phyloP scores from a whole-genome alignment of 2,113 vertebrate genomes.

The Clarias magur region DNA sequence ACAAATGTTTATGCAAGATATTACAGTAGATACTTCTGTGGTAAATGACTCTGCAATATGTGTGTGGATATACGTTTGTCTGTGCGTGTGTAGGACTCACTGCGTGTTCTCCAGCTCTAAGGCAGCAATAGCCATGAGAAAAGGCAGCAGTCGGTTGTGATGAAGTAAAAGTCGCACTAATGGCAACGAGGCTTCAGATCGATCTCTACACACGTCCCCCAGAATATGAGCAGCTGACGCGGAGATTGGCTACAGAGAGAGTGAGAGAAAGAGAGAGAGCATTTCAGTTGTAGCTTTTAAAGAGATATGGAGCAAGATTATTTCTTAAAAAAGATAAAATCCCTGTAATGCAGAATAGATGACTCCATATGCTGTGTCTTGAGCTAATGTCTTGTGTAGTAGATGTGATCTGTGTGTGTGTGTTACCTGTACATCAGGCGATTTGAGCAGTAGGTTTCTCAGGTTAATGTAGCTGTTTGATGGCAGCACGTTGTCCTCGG shows the following conservation, averaged over 20 bases:
- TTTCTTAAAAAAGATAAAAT: not conserved
- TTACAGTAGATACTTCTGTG: not conserved
- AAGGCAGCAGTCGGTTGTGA: slow-evolving; percentile 90
- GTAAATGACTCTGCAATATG: not conserved
- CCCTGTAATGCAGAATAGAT: not conserved
- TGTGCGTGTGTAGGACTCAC: slow-evolving; percentile 74
- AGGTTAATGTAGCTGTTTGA: slow-evolving; percentile 84
- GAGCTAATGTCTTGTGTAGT: not conserved
- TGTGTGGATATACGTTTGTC: slow-evolving; percentile 8
- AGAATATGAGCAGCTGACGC: slow-evolving; percentile 93
- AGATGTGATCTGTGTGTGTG: not conserved
- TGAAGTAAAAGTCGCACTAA: slow-evolving; percentile 90
- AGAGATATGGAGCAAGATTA: not conserved
- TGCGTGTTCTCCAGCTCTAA: slow-evolving; percentile 93
- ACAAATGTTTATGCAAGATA: not conserved
- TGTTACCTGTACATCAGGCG: slow-evolving; percentile 88
- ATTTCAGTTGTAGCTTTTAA: not conserved
- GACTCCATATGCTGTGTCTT: not conserved
- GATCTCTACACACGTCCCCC: slow-evolving; percentile 91
- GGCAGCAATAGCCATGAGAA: slow-evolving; percentile 86
- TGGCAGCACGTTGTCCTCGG: slow-evolving; percentile 94
- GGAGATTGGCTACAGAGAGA: slow-evolving; percentile 82
- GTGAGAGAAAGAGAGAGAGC: not conserved
- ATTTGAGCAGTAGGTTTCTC: slow-evolving; percentile 92
- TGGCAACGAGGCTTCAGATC: slow-evolving; percentile 88